Base-by-base conservation (phyloP, 2,113 vertebrate species). In the Indicator indicator region DNA sequence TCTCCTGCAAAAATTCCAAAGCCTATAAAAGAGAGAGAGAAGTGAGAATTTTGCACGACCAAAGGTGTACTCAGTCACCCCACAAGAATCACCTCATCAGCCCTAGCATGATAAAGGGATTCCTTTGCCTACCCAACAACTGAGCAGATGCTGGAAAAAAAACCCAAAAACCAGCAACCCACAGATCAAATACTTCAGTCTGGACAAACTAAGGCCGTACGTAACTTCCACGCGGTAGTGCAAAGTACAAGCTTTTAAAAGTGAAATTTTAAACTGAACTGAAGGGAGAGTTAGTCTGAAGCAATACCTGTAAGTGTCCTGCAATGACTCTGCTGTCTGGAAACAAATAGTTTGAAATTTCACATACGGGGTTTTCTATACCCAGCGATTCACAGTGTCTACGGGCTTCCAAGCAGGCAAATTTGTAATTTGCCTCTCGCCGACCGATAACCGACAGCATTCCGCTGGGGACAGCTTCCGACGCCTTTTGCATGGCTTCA, bases 241-340 rank as follows among this genome's bases (percentile, higher is more conserved):
- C 46, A 44, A 77, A 26, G 4, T 5, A 9, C 7, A 76, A 69
- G 59, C 5, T 62, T 46, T 48, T 2, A 16, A 72, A 71, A 79
- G 7, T 0, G 4, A 67, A 52, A 30, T 0, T 5, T 48, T 44
- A 67, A 60, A 44, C 42, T 50, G 19, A 56, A 28, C 27, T 7
- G 24, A 30, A 40, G 19, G 18, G 40, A 27, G 0, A 27, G 46
- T 64, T 44, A 50, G 28, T 65, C 65, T 8, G 52, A 58, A 80
- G 77, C 48, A 69, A 32, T 89, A 99, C 99, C 98, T 99, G 96
- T 15, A 98, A 83, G 92, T 99, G 99, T 54, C 99, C 99, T 11
- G 99, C 99, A 76, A 99, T 98, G 89, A 99, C 99, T 85, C 98
- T 98, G 94, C 99, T 98, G 50, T 99, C 98, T 12, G 99, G 99